These are phyloP conservation scores for Cichlasoma orientale DNA, from an alignment of 2,797 vertebrate genomes.

Conservation along the genomic window DNA sequence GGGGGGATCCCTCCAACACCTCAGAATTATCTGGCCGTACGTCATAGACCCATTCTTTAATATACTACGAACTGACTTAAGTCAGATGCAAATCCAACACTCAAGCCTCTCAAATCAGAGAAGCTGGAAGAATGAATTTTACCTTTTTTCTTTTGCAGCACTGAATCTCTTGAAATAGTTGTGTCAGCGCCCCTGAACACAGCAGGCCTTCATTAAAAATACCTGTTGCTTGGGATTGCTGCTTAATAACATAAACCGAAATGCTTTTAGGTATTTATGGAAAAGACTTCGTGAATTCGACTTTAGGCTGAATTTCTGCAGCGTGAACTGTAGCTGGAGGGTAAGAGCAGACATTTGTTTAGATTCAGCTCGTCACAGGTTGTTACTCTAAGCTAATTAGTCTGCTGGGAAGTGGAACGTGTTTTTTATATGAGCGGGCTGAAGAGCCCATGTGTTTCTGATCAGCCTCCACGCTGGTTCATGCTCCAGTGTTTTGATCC, in stretches of 20 bases:
- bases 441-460: slow-evolving; percentile 49
- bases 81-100: background rate
- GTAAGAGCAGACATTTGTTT: background rate
- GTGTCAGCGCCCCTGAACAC: too few relatives aligned
- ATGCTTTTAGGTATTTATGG: background rate
- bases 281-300: background rate
- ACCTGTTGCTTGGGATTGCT: too few relatives aligned
- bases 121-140: accelerated
- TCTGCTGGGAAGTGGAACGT: background rate
- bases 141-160: too few relatives aligned
- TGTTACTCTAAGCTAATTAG: background rate
- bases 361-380: background rate
- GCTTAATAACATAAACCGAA: background rate
- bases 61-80: background rate
- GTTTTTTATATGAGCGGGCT: slow-evolving; percentile 6
- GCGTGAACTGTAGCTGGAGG: background rate
- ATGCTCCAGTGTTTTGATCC: slow-evolving; percentile 49
- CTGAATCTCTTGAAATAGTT: too few relatives aligned
- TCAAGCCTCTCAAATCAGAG: background rate
- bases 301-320: accelerated
- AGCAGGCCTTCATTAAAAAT: too few relatives aligned
- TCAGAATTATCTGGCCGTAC: too few relatives aligned
- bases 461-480: slow-evolving; percentile 48
- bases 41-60: too few relatives aligned
- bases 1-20: too few relatives aligned